phyloP scores from a whole-genome alignment of 2,113 vertebrate genomes.

The Castor canadensis region DNA sequence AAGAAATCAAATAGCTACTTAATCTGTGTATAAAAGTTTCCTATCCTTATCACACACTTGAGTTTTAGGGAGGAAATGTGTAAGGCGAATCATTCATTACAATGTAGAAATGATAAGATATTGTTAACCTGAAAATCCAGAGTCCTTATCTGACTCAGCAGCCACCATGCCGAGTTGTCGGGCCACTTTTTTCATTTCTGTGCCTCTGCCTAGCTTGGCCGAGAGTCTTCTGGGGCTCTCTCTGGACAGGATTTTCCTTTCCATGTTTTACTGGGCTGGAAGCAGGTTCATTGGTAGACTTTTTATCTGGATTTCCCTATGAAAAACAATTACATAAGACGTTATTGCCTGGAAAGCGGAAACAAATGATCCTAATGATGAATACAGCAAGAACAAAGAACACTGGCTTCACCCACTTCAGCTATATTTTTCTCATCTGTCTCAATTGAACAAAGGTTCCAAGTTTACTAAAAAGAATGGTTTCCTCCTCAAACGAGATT shows the following conservation, averaged over 20 bases:
- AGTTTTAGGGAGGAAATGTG: neutral
- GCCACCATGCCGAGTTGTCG: slow-evolving; percentile 65
- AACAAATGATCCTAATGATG: neutral
- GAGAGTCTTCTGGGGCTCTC: slow-evolving; percentile 65
- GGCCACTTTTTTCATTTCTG: slow-evolving; percentile 73
- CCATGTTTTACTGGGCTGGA: slow-evolving; percentile 49
- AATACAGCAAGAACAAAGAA: neutral
- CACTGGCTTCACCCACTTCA: neutral
- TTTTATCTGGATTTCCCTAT: slow-evolving; percentile 48
- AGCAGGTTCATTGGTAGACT: slow-evolving; percentile 19
- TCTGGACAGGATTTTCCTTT: slow-evolving; percentile 39
- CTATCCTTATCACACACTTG: neutral
- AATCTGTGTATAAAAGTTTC: neutral
- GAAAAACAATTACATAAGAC: slow-evolving; percentile 70
- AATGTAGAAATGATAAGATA: slow-evolving; percentile 39
- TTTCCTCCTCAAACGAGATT: neutral
- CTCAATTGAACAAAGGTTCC: neutral
- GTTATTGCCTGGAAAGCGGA: neutral
- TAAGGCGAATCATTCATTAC: neutral
- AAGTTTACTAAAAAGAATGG: neutral
- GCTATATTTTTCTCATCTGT: neutral
- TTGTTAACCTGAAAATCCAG: slow-evolving; percentile 91
- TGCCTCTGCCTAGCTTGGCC: slow-evolving; percentile 70
- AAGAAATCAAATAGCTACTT: neutral
- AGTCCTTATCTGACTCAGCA: slow-evolving; percentile 91